Base-by-base conservation (phyloP, 1,140 invertebrate species). In the Pissodes strobi region DNA sequence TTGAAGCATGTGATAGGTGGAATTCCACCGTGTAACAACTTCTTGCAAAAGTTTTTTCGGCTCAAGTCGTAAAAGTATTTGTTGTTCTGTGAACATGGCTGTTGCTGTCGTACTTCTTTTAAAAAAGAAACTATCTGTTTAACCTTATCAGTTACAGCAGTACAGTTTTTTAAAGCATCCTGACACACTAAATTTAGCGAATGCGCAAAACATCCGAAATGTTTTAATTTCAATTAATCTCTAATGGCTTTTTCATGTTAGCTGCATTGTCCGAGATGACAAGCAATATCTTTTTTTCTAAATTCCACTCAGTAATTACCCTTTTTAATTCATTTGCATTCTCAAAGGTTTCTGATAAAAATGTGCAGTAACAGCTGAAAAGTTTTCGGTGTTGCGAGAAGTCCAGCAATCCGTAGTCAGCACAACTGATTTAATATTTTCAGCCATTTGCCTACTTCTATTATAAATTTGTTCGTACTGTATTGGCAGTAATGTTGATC, bases 321-420 rank as follows among this genome's bases (percentile, higher is more conserved):
- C 15, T 21, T 25, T n/a, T 2, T 17, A 57, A 12, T 19, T 57
- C 39, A 4, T 19, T 27, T 6, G n/a, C 10, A 45, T 57, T 41
- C 21, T 41, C 55, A 1, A 9, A 18, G 15, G 55, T 57, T n/a
- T 57, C 5, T 37, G 13, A 53, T 34, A 53, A 30, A 53, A 53
- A n/a, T 53, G 49, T 27, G 49, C 13, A 1, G 55, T 23, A 57
- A 43, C 18, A 43, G 15, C 5, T 2, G 10, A 6, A 45, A 13
- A 41, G 21, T n/a, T 4, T 12, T 41, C 2, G 22, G 1, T 27
- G 9, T 5, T 23, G 15, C 13, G 2, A n/a, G 55, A 57, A 21
- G 55, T 57, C 55, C 55, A 57, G 0, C 10, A 5, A 15, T 57
- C 55, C 10, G 34, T 57, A 5, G 55, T 57, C 0, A 57, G n/a